Evolutionary conservation across 2,797 vertebrate species (phyloP).

Genomic region (Microtus californicus): DNA sequence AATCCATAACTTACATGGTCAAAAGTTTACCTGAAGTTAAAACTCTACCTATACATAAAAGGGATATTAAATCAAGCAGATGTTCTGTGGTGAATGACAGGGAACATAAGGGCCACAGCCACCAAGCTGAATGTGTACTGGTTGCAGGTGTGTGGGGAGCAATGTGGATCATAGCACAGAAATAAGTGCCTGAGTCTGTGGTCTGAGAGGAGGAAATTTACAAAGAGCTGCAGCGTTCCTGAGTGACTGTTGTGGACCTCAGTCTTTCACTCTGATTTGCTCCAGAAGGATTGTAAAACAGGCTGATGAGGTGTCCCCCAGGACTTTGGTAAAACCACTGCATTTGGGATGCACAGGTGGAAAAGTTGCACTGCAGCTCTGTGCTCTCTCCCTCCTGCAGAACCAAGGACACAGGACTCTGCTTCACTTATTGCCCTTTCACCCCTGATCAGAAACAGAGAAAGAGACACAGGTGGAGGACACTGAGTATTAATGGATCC

Average conservation of each 20-base stretch:
- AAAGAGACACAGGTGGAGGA: background rate
- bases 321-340: conserved; percentile 68
- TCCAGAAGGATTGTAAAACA: background rate
- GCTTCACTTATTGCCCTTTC: conserved; percentile 35
- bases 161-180: background rate
- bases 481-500: background rate
- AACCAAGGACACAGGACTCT: conserved; percentile 43
- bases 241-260: background rate
- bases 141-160: background rate
- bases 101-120: no score
- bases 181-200: background rate
- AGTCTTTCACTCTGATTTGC: background rate
- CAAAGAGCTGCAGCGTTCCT: background rate
- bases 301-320: background rate
- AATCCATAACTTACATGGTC: background rate
- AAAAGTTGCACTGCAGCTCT: conserved; percentile 48
- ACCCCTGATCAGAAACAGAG: conserved; percentile 58
- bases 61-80: background rate
- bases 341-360: rapidly evolving
- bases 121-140: background rate
- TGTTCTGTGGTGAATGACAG: no score
- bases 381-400: conserved; percentile 52
- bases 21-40: background rate
- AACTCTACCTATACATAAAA: background rate
- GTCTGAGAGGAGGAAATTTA: background rate